Evolutionary conservation across 1,140 invertebrate genomes (phyloP).

Genomic region (Anastrepha ludens): DNA sequence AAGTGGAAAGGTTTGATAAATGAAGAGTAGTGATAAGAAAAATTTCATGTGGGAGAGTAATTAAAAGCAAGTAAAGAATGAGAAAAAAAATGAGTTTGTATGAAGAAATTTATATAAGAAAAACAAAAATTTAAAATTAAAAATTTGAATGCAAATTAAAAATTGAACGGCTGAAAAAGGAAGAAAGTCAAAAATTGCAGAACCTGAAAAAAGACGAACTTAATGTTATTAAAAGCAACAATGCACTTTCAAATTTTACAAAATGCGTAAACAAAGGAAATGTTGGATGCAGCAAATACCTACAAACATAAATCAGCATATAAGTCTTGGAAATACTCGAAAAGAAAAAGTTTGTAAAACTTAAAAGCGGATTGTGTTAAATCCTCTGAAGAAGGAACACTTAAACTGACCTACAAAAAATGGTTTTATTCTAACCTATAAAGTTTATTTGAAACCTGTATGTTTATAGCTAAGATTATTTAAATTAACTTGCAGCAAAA

Average conservation of each 20-base stretch:
- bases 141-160: not conserved
- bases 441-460: not conserved
- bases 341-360: not conserved
- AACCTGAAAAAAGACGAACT: too few species aligned
- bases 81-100: not conserved
- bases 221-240: too few species aligned
- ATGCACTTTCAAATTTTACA: too few species aligned
- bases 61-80: not conserved
- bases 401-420: not conserved
- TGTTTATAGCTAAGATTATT: not conserved
- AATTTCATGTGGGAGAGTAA: not conserved
- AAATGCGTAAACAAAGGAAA: too few species aligned
- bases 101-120: too few species aligned
- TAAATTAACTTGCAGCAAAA: not conserved
- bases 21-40: conserved; percentile 15
- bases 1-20: not conserved
- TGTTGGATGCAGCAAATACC: too few species aligned
- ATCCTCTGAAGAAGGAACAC: not conserved
- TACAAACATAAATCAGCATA: too few species aligned
- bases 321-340: not conserved
- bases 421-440: too few species aligned
- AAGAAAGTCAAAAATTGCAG: too few species aligned
- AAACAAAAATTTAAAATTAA: not conserved
- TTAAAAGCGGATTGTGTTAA: not conserved
- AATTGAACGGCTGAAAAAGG: too few species aligned